Evolutionary conservation across 2,888 invertebrate species (phyloP), one percentile per base, ranked within the genome.

Genomic region (Rotaria macrura): DNA sequence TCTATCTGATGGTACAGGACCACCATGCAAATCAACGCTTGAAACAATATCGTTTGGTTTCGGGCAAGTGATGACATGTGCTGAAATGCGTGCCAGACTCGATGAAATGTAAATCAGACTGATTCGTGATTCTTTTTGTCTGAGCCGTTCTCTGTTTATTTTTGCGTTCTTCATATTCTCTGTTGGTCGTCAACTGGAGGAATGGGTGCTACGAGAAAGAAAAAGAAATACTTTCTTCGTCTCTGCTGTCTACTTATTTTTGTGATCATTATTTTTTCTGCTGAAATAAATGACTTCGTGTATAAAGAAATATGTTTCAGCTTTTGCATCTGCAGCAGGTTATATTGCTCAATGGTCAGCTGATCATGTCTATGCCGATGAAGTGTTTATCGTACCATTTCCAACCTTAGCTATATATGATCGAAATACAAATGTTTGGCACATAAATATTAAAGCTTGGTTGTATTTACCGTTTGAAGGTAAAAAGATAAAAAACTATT

Each of bases 1-100:
- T 79, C 52, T 87, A 55, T 38, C 52, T 3, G 85, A 87, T 47
- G 87, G 87, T 12, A 85, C 83, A 12, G 86, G 40, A 43, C 85
- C 87, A 23, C 29, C 29, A 6, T 47, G n/a, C 25, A 4, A 83
- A 17, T 55, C 83, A 17, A 47, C 83, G 23, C 84, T 86, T n/a
- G 23, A 86, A 25, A 85, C 85, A 14, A 85, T 86, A 25, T 40
- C 43, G 5, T 43, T 43, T n/a, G 79, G 79, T 12, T 79, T 79
- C 20, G 79, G 79, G 1, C 7, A 79, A 43, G 79, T 79, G 3
- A 40, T 79, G 4, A 79, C 40, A 25, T 79, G 79, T 43, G 43
- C 79, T 79, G n/a, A 79, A 43, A 43, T 79, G 43, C 79, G 79
- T 43, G 43, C 43, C 25, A 43, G 17, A 79, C 43, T 79, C 14